A percentile compares a stretch with the other conserved stretches of the same genome.
These are phyloP conservation scores for Zonotrichia albicollis DNA, from an alignment of 2,797 vertebrate genomes.

Conservation along the genomic window DNA sequence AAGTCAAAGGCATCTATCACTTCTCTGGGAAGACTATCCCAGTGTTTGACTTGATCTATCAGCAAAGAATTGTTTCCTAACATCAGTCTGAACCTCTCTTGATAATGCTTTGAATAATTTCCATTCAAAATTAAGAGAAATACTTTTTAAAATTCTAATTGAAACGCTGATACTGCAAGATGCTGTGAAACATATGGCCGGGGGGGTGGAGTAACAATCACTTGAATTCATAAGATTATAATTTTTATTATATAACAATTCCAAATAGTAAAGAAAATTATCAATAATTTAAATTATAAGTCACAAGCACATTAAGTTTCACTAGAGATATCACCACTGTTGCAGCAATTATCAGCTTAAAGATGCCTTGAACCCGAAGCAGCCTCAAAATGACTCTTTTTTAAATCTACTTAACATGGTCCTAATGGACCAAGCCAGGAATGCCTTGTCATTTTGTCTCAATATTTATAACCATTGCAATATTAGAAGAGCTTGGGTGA, in stretches of 20 bases:
- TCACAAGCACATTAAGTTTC: not conserved
- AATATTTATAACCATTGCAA: not conserved
- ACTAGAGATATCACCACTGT: not conserved
- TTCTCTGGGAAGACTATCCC: not conserved
- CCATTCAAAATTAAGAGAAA: not conserved
- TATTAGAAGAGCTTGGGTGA: not conserved
- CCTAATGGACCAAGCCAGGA: not conserved
- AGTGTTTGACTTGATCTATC: not conserved
- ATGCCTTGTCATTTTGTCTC: not conserved
- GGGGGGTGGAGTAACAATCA: not conserved
- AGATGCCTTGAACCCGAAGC: not conserved
- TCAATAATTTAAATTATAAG: not conserved
- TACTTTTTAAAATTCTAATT: not conserved
- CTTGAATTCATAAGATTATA: not conserved
- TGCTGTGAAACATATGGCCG: not conserved
- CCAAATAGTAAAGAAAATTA: not conserved
- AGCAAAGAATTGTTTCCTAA: not conserved
- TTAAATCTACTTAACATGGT: not conserved
- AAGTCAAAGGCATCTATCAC: rapidly evolving
- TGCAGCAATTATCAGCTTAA: not conserved
- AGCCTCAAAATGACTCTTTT: not conserved
- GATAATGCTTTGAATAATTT: not conserved
- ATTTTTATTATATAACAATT: not conserved
- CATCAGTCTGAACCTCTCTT: not conserved
- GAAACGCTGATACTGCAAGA: not conserved